A percentile compares a stretch with the other conserved stretches of the same genome.
Conservation (phyloP, 2,113 vertebrate species). For the Ia io region DNA sequence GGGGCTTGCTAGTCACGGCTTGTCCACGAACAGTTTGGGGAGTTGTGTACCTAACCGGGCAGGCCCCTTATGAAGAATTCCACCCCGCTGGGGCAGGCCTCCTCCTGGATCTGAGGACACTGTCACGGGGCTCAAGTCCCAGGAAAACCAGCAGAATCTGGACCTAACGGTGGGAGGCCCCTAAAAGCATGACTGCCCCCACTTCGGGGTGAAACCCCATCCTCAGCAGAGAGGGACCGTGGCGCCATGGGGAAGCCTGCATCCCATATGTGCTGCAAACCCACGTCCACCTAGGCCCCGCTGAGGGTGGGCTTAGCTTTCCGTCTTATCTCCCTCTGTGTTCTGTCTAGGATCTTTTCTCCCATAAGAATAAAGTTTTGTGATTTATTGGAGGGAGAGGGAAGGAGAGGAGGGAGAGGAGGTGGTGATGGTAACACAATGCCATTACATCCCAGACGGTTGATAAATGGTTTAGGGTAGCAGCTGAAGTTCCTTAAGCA, state of each 20-base stretch:
- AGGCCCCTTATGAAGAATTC: not conserved
- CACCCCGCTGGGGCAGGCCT: not conserved
- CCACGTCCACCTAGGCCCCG: slow-evolving; percentile 38
- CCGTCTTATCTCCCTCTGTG: slow-evolving; percentile 64
- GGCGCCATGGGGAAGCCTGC: slow-evolving; percentile 71
- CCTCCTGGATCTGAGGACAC: not conserved
- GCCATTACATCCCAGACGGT: slow-evolving; percentile 81
- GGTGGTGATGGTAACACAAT: slow-evolving; percentile 70
- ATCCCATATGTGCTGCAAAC: slow-evolving; percentile 76
- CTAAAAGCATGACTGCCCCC: not conserved
- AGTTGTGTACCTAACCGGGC: not conserved
- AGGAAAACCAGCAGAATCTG: slow-evolving; percentile 27
- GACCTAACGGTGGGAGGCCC: not conserved
- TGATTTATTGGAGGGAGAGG: slow-evolving; percentile 67
- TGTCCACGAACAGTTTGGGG: not conserved
- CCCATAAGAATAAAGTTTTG: slow-evolving; percentile 64
- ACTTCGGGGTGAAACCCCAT: slow-evolving; percentile 60
- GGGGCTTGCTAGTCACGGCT: not conserved
- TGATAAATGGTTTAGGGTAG: slow-evolving; percentile 82
- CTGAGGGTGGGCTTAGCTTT: slow-evolving; percentile 40
- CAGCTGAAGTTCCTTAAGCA: slow-evolving; percentile 81
- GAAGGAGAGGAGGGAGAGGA: no score
- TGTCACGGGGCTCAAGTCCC: not conserved
- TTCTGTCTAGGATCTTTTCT: slow-evolving; percentile 69
- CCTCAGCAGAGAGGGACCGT: slow-evolving; percentile 37